Base-by-base conservation (phyloP, 2,797 vertebrate genomes). In the Dryobates pubescens region DNA sequence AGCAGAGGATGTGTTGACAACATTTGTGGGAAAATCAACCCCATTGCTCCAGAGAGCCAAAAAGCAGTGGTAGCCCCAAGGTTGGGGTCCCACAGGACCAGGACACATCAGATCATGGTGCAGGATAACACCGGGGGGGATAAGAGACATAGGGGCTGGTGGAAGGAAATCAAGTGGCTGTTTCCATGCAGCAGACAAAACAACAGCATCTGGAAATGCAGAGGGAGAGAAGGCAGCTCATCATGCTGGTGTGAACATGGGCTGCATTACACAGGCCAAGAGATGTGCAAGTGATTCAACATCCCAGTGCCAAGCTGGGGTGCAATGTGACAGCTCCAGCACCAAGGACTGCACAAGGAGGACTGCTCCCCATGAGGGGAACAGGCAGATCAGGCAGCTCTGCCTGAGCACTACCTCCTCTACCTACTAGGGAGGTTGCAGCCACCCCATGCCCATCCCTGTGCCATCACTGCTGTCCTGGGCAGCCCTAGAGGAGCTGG, bases 101-200 rank as follows among this genome's bases (percentile, higher is more conserved):
- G 54, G 34, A 90, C 49, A 26, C 49, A 34, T 16, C 79, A n/a
- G 79, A 6, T 22, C 1, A 0, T 24, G 53, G 47, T 23, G 34
- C 47, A 3, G n/a, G 47, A 34, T 3, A 34, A 38, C 5, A 0
- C 1, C 0, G 54, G 24, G n/a, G 61, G 30, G 53, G 51, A 5
- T 23, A n/a, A 36, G 74, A 59, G 69, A 58, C 62, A 30, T 1
- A 41, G 56, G 43, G 64, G 69, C 59, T 27, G 81, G 24, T 1
- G 34, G 62, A 69, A 41, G 57, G 64, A 58, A 73, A 51, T 36
- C 56, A 41, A 51, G 43, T 3, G 32, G 30, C 34, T 41, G 4
- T 54, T 93, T 81, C 70, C 9, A 0, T 2, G 27, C 4, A 0
- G 17, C 26, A 43, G 56, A 58, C 26, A 45, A 61, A 87, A 38